Evolutionary conservation across 2,888 invertebrate genomes (phyloP).

Genomic region (Cistogaster globosa): DNA sequence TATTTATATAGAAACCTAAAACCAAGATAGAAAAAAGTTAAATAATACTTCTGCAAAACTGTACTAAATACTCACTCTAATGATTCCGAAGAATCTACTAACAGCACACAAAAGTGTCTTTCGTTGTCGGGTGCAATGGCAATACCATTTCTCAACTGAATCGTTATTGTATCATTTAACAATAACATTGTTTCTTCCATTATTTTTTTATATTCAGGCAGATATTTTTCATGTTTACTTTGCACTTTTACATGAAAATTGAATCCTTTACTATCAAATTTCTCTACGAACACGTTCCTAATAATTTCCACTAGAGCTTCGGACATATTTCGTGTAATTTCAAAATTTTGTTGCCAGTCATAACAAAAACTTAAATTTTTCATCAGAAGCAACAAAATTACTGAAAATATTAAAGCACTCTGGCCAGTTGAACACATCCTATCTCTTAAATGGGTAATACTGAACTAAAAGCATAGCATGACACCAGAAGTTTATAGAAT

Average conservation of each 20-base stretch:
- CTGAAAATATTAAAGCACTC: constrained; percentile 23
- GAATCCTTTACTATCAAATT: too few species aligned
- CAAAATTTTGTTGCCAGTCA: constrained; percentile 24
- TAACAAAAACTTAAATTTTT: background rate
- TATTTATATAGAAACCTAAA: constrained; percentile 68
- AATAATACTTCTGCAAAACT: background rate
- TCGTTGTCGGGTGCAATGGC: too few species aligned
- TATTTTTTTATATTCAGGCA: constrained; percentile 70
- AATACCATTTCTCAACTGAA: too few species aligned
- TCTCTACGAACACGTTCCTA: constrained; percentile 48
- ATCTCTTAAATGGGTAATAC: constrained; percentile 13
- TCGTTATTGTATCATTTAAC: too few species aligned
- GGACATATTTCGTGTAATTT: constrained; percentile 57
- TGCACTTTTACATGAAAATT: constrained; percentile 64
- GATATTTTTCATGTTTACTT: constrained; percentile 29
- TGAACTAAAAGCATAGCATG: constrained; percentile 31
- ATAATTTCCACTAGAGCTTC: constrained; percentile 70
- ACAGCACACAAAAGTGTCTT: too few species aligned
- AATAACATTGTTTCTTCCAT: constrained; percentile 59
- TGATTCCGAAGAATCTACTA: too few species aligned
- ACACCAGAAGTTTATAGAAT: background rate
- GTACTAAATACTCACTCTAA: constrained; percentile 36
- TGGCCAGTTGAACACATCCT: constrained; percentile 35
- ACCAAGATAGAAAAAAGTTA: background rate
- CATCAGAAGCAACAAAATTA: constrained; percentile 1